These are phyloP conservation scores for Tragelaphus scriptus DNA, from an alignment of 2,113 vertebrate species.

Conservation along the genomic window DNA sequence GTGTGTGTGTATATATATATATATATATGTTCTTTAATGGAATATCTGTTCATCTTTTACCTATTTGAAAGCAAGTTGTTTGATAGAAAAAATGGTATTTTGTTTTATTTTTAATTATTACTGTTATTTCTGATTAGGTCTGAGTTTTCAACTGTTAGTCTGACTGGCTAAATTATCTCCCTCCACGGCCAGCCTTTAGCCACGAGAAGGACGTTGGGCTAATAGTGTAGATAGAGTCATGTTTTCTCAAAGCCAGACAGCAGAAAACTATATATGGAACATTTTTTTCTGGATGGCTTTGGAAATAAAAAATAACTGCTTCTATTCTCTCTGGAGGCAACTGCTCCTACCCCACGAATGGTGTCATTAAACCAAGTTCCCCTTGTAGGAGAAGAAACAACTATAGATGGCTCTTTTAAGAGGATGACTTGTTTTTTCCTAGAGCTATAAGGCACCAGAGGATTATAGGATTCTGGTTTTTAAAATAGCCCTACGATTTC, in stretches of 20 bases:
- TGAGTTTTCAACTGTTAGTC: background rate
- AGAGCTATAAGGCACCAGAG: background rate
- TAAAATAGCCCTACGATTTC: conserved; percentile 22
- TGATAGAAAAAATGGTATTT: conserved; percentile 5
- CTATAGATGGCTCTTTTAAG: conserved; percentile 18
- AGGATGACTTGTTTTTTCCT: conserved; percentile 44
- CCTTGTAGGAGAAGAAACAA: background rate
- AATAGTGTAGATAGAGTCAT: background rate
- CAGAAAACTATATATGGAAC: background rate
- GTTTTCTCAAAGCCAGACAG: conserved; percentile 25
- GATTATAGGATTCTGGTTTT: conserved; percentile 50
- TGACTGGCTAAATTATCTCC: background rate
- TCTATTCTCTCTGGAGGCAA: background rate
- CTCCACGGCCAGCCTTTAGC: background rate
- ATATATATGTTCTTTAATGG: background rate
- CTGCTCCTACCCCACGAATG: background rate
- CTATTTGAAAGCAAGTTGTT: conserved; percentile 17
- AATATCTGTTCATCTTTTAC: background rate
- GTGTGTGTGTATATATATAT: no score
- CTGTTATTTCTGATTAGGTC: background rate
- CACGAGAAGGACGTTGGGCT: background rate
- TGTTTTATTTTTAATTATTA: background rate
- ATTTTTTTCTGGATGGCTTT: background rate
- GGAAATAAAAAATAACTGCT: conserved; percentile 43
- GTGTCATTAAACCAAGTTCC: background rate